A percentile compares a stretch with the other conserved stretches of the same genome.
phyloP scores from a whole-genome alignment of 2,888 invertebrate genomes.

The Griposia aprilina region DNA sequence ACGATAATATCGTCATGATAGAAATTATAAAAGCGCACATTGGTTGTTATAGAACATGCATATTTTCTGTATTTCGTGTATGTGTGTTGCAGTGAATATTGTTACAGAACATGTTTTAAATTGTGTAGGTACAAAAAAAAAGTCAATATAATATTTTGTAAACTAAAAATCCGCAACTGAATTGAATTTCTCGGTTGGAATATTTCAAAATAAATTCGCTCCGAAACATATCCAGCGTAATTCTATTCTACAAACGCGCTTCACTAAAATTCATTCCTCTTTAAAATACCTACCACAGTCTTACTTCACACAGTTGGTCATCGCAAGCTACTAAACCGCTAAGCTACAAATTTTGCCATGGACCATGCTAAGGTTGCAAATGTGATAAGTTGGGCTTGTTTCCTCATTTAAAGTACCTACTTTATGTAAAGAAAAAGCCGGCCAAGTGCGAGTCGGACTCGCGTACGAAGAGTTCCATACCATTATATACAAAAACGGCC shows the following conservation, averaged over 20 bases:
- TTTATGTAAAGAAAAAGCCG: too few species aligned
- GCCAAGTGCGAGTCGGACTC: too few species aligned
- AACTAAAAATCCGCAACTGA: not conserved
- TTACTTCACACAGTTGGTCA: slow-evolving; percentile 24
- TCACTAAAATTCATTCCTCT: slow-evolving; percentile 32
- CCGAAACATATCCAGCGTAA: slow-evolving; percentile 29
- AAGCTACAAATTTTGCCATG: not conserved
- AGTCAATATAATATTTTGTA: too few species aligned
- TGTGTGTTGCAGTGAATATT: too few species aligned
- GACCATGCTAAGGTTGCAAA: not conserved
- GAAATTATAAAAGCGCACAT: too few species aligned
- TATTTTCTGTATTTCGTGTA: not conserved
- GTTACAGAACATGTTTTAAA: too few species aligned
- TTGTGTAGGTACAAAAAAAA: too few species aligned
- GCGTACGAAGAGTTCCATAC: too few species aligned
- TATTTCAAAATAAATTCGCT: slow-evolving; percentile 49
- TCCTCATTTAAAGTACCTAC: not conserved
- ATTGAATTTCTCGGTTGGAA: slow-evolving; percentile 30
- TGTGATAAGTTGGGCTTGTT: not conserved
- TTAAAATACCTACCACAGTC: slow-evolving; percentile 7
- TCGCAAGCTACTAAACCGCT: not conserved
- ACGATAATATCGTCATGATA: too few species aligned
- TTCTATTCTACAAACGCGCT: slow-evolving; percentile 37
- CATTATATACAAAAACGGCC: too few species aligned
- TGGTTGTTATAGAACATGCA: not conserved